Conservation (phyloP, 2,888 invertebrate genomes). For the Dryococelus australis region DNA sequence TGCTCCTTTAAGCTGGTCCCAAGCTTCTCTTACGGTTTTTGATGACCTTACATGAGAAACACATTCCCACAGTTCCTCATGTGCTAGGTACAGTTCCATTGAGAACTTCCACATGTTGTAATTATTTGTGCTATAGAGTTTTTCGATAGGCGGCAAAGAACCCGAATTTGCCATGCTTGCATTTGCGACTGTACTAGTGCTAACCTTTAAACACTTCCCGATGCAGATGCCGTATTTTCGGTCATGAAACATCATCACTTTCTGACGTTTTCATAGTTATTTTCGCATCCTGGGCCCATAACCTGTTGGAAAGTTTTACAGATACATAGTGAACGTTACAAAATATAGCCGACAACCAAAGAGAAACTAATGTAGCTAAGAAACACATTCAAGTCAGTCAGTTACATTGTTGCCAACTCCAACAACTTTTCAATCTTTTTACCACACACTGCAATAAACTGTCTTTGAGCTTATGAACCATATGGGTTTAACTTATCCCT, state of each 20-base stretch:
- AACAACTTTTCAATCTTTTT: too few relatives aligned
- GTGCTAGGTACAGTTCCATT: slow-evolving; percentile 16
- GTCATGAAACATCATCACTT: not conserved
- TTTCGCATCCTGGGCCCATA: not conserved
- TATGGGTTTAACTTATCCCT: too few relatives aligned
- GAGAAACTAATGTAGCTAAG: too few relatives aligned
- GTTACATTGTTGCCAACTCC: too few relatives aligned
- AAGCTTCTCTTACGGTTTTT: not conserved
- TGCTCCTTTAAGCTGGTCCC: not conserved
- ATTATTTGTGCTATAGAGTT: not conserved
- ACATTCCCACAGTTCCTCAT: not conserved
- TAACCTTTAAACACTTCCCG: not conserved
- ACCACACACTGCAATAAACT: too few relatives aligned
- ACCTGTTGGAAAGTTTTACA: not conserved
- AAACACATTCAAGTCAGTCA: too few relatives aligned
- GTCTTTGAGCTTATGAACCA: too few relatives aligned
- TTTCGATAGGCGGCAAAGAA: not conserved
- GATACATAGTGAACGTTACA: too few relatives aligned
- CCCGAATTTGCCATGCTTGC: not conserved
- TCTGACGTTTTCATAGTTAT: not conserved
- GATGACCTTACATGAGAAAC: not conserved
- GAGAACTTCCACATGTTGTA: not conserved
- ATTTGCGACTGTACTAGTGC: not conserved
- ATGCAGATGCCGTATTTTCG: not conserved
- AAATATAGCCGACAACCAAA: too few relatives aligned